Evolutionary conservation across 1,140 invertebrate species (phyloP).

Genomic region (Adelges cooleyi): DNA sequence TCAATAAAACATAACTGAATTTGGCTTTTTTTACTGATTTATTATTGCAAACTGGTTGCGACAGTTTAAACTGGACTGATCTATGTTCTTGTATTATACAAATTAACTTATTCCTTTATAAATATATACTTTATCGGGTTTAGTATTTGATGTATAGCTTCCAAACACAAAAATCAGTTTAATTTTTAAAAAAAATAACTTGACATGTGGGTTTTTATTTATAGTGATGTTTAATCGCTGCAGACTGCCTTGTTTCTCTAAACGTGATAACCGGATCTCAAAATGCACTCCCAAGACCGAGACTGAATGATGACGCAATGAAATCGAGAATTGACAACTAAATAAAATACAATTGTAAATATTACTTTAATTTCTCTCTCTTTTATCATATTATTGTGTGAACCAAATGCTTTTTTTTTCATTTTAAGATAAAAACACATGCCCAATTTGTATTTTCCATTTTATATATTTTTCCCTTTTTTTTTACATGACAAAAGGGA

Average conservation of each 20-base stretch:
- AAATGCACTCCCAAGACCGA: constrained; percentile 12
- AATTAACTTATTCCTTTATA: too few relatives aligned
- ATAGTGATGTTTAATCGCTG: constrained; percentile 11
- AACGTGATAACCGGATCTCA: constrained; percentile 28
- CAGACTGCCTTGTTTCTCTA: constrained; percentile 2
- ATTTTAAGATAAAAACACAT: background rate
- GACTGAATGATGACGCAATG: constrained; percentile 20
- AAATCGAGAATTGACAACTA: constrained; percentile 6
- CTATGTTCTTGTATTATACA: too few relatives aligned
- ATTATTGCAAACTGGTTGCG: too few relatives aligned
- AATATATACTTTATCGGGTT: too few relatives aligned
- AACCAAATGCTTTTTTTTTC: constrained; percentile 14
- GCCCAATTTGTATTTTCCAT: background rate
- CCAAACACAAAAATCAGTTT: too few relatives aligned
- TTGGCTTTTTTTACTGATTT: too few relatives aligned
- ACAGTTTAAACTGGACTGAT: too few relatives aligned
- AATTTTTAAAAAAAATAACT: too few relatives aligned
- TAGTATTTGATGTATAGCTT: too few relatives aligned
- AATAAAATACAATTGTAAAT: background rate
- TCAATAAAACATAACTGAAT: too few relatives aligned
- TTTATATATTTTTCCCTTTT: background rate
- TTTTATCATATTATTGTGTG: constrained; percentile 1
- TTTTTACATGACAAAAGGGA: background rate
- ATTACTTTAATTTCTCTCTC: background rate
- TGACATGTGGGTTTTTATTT: too few relatives aligned